Conservation (phyloP, 2,113 vertebrate species). For the Oenanthe melanoleuca region DNA sequence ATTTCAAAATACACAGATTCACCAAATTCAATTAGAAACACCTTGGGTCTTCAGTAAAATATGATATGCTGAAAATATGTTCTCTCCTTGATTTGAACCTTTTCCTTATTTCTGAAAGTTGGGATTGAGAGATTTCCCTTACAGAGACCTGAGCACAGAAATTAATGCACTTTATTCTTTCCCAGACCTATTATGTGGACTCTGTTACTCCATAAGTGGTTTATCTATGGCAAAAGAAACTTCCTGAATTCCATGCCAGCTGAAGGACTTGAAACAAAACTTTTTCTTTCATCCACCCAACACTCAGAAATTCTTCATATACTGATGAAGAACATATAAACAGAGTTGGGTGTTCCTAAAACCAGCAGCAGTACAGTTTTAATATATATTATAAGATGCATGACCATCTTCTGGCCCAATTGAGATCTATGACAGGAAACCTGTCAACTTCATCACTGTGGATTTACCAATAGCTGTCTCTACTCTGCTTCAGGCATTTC, state of each 20-base stretch:
- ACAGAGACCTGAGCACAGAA: background rate
- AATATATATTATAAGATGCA: background rate
- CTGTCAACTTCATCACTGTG: background rate
- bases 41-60: background rate
- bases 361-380: too few relatives aligned
- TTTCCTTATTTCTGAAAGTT: background rate
- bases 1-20: background rate
- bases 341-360: background rate
- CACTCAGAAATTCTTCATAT: background rate
- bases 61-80: too few relatives aligned
- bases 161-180: fast-evolving
- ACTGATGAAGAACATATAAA: too few relatives aligned
- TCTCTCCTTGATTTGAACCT: background rate
- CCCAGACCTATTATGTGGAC: fast-evolving
- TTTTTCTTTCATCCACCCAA: fast-evolving
- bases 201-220: background rate
- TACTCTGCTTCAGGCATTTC: background rate
- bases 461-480: background rate
- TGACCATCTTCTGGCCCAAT: background rate
- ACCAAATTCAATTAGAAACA: background rate
- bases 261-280: background rate
- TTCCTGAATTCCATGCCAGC: background rate
- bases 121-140: background rate
- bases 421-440: background rate
- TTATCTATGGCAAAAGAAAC: background rate